A percentile compares a stretch with the other conserved stretches of the same genome.
Evolutionary conservation across 2,113 vertebrate genomes (phyloP).

Genomic region (Corythaixoides concolor): DNA sequence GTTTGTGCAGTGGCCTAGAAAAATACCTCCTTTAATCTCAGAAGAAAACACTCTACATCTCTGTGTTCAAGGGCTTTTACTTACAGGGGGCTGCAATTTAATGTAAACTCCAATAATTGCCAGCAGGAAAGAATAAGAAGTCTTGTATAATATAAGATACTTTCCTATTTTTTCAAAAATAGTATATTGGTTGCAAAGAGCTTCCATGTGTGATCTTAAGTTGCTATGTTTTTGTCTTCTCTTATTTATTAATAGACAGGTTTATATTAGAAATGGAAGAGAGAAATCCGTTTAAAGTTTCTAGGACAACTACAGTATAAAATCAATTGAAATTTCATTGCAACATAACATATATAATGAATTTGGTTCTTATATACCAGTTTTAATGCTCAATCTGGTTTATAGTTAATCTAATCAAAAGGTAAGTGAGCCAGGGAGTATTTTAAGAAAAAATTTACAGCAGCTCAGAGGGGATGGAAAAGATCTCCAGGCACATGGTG

Average conservation of each 20-base stretch:
- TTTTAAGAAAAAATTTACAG: neutral
- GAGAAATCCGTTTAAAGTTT: conserved; percentile 23
- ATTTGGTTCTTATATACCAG: conserved; percentile 1
- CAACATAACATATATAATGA: neutral
- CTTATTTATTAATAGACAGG: neutral
- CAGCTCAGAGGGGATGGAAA: neutral
- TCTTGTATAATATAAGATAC: neutral
- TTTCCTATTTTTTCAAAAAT: neutral
- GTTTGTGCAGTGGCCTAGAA: neutral
- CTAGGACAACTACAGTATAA: neutral
- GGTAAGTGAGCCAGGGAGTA: neutral
- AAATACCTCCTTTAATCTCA: conserved; percentile 19
- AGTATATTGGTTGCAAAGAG: neutral
- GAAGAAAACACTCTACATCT: neutral
- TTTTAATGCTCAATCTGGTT: conserved; percentile 10
- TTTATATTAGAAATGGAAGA: conserved; percentile 14
- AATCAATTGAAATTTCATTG: conserved; percentile 26
- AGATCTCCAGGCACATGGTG: neutral
- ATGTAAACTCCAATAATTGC: neutral
- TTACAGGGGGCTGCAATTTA: neutral
- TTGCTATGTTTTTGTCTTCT: neutral
- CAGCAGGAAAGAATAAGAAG: neutral
- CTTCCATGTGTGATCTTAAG: neutral
- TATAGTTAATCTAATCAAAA: conserved; percentile 31
- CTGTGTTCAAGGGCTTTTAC: neutral